Evolutionary conservation across 2,113 vertebrate genomes (phyloP).

Genomic region (Pachypanchax playfairii): DNA sequence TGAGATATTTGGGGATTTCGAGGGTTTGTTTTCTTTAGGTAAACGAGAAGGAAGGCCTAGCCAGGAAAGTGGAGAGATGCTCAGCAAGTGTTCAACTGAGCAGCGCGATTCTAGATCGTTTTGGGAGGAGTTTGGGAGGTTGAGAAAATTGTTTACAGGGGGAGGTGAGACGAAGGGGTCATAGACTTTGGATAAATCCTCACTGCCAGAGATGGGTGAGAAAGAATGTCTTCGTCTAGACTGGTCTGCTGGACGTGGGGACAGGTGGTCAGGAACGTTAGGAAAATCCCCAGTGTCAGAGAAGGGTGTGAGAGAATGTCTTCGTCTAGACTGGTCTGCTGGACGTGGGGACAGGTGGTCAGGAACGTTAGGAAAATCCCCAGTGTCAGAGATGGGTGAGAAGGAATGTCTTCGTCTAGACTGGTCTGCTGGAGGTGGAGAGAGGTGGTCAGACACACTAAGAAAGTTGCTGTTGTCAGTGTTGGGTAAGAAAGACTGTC

Average conservation of each 20-base stretch:
- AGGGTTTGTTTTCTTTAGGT: not conserved
- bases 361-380: slow-evolving; percentile 13
- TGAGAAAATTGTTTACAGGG: not conserved
- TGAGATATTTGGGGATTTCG: not conserved
- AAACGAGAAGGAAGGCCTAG: not conserved
- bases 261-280: no score
- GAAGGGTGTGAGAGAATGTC: no score
- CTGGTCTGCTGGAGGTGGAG: no score
- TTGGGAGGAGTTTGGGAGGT: not conserved
- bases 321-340: not conserved
- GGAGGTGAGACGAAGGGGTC: no score
- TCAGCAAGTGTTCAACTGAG: not conserved
- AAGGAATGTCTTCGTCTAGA: not conserved
- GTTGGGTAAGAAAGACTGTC: no score
- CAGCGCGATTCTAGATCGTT: no score
- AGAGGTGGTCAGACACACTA: no score
- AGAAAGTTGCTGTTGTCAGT: no score
- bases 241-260: not conserved
- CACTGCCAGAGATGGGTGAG: no score
- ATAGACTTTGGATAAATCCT: no score
- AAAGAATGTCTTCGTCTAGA: not conserved
- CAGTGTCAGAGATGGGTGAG: not conserved
- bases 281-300: no score
- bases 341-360: no score
- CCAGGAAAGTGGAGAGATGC: fast-evolving